A percentile compares a stretch with the other conserved stretches of the same genome.
Evolutionary conservation across 2,888 invertebrate genomes (phyloP).

Genomic region (Campopleginae sp.): DNA sequence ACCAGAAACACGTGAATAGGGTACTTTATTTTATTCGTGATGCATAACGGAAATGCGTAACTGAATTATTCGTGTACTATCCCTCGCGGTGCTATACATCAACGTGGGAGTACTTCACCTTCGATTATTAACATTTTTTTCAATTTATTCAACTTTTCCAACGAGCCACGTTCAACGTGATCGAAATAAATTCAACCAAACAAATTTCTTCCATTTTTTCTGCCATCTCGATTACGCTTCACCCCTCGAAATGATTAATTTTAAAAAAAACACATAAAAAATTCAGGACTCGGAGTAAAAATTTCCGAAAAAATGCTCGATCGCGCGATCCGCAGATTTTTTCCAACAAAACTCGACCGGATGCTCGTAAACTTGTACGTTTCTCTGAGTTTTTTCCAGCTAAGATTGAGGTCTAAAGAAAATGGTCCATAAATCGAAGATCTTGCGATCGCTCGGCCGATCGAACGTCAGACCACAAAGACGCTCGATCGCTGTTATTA

Average conservation of each 20-base stretch:
- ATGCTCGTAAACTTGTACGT: conserved; percentile 11
- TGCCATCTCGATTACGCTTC: neutral
- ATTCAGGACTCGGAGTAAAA: neutral
- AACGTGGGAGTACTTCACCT: conserved; percentile 4
- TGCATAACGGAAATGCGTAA: conserved; percentile 73
- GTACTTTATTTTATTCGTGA: conserved; percentile 77
- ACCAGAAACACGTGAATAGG: conserved; percentile 79
- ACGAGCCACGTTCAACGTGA: neutral
- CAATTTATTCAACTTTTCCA: neutral
- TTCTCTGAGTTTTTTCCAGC: neutral
- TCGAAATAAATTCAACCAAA: neutral
- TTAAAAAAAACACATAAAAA: neutral
- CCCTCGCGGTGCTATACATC: conserved; percentile 11
- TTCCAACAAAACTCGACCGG: conserved; percentile 5
- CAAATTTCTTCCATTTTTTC: neutral
- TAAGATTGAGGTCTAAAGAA: neutral
- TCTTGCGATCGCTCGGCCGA: neutral
- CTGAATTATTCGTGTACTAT: conserved; percentile 60
- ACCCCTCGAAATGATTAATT: neutral
- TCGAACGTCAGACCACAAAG: conserved; percentile 18
- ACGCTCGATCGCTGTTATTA: conserved; percentile 16
- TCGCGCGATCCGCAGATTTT: neutral
- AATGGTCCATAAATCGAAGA: conserved; percentile 20
- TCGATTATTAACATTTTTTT: conserved; percentile 22
- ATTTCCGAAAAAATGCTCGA: neutral